Percentiles rank a stretch among this genome's conserved stretches.
These are phyloP conservation scores for Cyrtodaria siliqua DNA, from an alignment of 2,888 invertebrate genomes.

Conservation along the genomic window DNA sequence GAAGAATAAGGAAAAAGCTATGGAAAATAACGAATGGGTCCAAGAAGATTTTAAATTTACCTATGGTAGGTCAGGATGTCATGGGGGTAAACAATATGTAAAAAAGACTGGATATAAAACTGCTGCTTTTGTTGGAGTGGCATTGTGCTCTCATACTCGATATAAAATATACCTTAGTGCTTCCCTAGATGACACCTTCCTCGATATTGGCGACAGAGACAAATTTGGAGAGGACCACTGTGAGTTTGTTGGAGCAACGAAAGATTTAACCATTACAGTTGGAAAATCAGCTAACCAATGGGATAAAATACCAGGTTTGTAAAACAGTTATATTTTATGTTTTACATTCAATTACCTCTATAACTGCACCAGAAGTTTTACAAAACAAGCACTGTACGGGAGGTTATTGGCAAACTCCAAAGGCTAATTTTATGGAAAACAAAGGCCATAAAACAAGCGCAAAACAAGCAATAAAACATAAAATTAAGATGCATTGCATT, in stretches of 20 bases:
- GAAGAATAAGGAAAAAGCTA: conserved; percentile 24
- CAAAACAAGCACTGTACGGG: no score
- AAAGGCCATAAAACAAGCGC: no score
- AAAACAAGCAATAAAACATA: no score
- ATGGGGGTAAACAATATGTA: conserved; percentile 71
- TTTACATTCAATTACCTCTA: no score
- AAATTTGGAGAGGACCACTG: conserved; percentile 81
- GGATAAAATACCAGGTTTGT: conserved; percentile 34
- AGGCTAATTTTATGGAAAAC: no score
- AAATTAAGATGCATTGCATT: no score
- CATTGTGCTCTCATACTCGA: conserved; percentile 69
- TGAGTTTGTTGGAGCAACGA: conserved; percentile 76
- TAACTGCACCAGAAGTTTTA: no score
- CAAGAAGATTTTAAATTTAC: conserved; percentile 71
- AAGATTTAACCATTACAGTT: conserved; percentile 42
- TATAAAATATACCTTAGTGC: conserved; percentile 80
- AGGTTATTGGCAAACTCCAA: no score
- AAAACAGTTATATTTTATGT: no score
- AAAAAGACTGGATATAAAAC: conserved; percentile 34
- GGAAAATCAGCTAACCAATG: conserved; percentile 15
- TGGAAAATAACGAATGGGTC: conserved; percentile 71
- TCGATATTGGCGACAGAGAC: conserved; percentile 75
- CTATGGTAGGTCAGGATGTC: conserved; percentile 65
- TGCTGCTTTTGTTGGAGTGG: conserved; percentile 75
- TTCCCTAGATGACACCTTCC: conserved; percentile 69